A percentile compares a stretch with the other conserved stretches of the same genome.
phyloP scores from a whole-genome alignment of 2,113 vertebrate species.

The Sinocyclocheilus rhinocerous region DNA sequence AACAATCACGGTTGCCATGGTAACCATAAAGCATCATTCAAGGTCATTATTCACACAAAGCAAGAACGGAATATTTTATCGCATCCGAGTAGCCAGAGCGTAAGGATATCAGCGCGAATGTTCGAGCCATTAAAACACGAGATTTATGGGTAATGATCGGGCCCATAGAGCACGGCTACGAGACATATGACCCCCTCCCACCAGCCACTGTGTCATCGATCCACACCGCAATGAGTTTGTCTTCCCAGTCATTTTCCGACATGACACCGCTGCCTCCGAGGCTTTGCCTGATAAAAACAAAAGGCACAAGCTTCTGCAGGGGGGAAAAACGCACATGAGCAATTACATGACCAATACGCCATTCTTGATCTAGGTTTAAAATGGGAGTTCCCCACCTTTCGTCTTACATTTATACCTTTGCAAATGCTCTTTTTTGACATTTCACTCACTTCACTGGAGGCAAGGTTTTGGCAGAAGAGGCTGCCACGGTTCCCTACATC shows the following conservation, averaged over 20 bases:
- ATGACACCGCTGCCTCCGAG: not conserved
- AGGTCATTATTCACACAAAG: constrained; percentile 44
- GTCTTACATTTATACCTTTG: constrained; percentile 26
- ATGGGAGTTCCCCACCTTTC: constrained; percentile 29
- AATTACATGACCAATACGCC: not conserved
- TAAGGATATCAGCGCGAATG: constrained; percentile 24
- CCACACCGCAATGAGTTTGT: constrained; percentile 17
- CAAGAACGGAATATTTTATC: constrained; percentile 40
- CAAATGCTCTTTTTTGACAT: constrained; percentile 38
- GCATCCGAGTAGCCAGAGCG: not conserved
- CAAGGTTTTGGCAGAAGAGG: constrained; percentile 49
- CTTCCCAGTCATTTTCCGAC: constrained; percentile 27
- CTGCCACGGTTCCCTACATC: constrained; percentile 53
- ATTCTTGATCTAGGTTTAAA: constrained; percentile 10
- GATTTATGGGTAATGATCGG: constrained; percentile 36
- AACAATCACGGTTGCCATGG: constrained; percentile 44
- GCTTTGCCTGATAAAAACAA: constrained; percentile 13
- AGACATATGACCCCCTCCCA: constrained; percentile 45
- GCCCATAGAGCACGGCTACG: constrained; percentile 10
- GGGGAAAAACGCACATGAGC: not conserved
- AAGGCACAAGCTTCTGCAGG: not conserved
- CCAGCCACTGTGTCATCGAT: constrained; percentile 17
- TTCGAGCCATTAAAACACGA: constrained; percentile 34
- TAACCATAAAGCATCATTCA: constrained; percentile 49
- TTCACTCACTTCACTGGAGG: constrained; percentile 43